Evolutionary conservation across 2,113 vertebrate genomes (phyloP).

Genomic region (Craseonycteris thonglongyai): DNA sequence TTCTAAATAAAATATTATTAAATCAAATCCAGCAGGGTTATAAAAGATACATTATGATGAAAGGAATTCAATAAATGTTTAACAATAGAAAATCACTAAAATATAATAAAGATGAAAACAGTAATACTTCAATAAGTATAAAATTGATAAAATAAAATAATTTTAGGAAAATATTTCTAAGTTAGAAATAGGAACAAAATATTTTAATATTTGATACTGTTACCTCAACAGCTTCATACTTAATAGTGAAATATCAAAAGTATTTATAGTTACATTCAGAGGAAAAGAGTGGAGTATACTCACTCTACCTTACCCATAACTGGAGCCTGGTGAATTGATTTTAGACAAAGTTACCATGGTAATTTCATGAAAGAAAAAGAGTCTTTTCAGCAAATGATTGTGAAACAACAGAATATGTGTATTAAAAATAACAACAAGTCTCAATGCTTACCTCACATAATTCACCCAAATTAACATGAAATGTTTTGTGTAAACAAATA

Average conservation of each 20-base stretch:
- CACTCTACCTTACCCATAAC: background rate
- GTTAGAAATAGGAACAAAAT: background rate
- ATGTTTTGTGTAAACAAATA: background rate
- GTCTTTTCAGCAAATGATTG: background rate
- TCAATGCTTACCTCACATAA: background rate
- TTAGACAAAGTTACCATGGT: background rate
- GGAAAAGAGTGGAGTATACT: background rate
- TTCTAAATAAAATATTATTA: background rate
- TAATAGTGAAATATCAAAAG: background rate
- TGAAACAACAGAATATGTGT: background rate
- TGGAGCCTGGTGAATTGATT: background rate
- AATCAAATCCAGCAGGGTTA: background rate
- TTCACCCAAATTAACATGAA: background rate
- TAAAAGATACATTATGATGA: background rate
- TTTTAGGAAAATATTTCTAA: background rate
- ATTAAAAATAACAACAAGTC: background rate
- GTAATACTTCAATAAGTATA: background rate
- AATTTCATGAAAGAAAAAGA: background rate
- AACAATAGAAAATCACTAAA: background rate
- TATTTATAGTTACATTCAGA: background rate
- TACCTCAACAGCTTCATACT: background rate
- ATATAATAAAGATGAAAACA: background rate
- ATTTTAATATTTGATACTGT: background rate
- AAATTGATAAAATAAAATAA: background rate
- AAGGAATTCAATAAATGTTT: background rate